These are phyloP conservation scores for Gortyna flavago DNA, from an alignment of 2,888 invertebrate genomes.

Conservation along the genomic window DNA sequence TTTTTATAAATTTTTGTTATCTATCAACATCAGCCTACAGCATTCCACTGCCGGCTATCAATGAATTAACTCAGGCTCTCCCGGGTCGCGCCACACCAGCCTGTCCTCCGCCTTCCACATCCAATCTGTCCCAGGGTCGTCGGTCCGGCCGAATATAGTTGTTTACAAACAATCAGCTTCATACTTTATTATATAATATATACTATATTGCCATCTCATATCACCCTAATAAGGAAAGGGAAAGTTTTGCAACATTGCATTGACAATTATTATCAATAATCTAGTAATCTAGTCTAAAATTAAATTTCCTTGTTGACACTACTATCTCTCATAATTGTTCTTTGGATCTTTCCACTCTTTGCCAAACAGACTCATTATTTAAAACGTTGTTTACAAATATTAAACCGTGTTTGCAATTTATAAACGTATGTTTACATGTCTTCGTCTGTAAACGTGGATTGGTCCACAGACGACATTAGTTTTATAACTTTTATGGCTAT, in stretches of 20 bases:
- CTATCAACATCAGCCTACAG: background rate
- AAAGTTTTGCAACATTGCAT: constrained; percentile 23
- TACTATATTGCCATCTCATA: background rate
- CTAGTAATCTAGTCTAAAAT: constrained; percentile 27
- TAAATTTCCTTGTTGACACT: constrained; percentile 31
- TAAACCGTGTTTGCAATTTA: constrained; percentile 63
- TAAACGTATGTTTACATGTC: constrained; percentile 48
- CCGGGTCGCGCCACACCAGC: no score
- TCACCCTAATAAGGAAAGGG: constrained; percentile 12
- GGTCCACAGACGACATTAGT: constrained; percentile 49
- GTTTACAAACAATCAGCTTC: background rate
- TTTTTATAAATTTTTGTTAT: background rate
- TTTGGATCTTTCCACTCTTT: constrained; percentile 75
- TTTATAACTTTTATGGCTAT: constrained; percentile 28
- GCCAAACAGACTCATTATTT: constrained; percentile 67
- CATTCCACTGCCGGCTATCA: background rate
- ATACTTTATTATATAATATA: background rate
- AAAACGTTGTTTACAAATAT: constrained; percentile 65
- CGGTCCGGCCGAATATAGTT: no score
- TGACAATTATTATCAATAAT: background rate
- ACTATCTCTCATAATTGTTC: constrained; percentile 17
- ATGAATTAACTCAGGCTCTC: no score
- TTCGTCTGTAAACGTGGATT: constrained; percentile 62
- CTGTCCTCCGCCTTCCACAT: no score
- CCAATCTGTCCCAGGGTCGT: no score